These are phyloP conservation scores for Ariopsis seemanni DNA, from an alignment of 2,113 vertebrate species.

Conservation along the genomic window DNA sequence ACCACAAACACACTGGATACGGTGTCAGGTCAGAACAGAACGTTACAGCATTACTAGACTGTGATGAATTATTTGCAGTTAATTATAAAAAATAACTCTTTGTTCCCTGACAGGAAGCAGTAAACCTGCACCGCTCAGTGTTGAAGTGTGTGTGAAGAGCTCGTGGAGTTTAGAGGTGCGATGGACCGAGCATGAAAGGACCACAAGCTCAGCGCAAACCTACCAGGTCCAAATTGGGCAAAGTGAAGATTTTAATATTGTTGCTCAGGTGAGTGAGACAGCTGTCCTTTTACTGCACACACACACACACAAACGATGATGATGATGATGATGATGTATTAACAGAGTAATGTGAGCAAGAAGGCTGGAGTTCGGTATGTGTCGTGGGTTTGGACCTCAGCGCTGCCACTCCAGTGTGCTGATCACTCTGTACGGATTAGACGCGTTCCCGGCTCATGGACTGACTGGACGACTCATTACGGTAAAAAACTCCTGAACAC, in stretches of 20 bases:
- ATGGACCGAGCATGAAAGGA: background rate
- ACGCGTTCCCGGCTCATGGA: conserved; percentile 56
- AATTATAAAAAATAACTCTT: background rate
- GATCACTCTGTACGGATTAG: conserved; percentile 67
- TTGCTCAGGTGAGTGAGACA: background rate
- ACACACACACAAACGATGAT: background rate
- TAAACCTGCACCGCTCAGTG: too few relatives aligned
- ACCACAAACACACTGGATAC: background rate
- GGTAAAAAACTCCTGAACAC: conserved; percentile 48
- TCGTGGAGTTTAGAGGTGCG: conserved; percentile 23
- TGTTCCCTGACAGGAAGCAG: background rate
- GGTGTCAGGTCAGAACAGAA: background rate
- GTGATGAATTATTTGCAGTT: background rate
- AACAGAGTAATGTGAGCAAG: conserved; percentile 55
- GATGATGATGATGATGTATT: conserved; percentile 3
- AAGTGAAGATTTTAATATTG: background rate
- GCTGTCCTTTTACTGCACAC: background rate
- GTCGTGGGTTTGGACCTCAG: conserved; percentile 63
- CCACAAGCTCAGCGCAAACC: background rate
- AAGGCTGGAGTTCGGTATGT: background rate
- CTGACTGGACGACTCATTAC: conserved; percentile 57
- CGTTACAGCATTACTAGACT: too few relatives aligned
- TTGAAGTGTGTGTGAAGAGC: background rate
- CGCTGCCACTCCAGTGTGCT: conserved; percentile 64
- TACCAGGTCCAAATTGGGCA: background rate